These are phyloP conservation scores for Helicoverpa assulta DNA, from an alignment of 2,888 invertebrate species.

Conservation along the genomic window DNA sequence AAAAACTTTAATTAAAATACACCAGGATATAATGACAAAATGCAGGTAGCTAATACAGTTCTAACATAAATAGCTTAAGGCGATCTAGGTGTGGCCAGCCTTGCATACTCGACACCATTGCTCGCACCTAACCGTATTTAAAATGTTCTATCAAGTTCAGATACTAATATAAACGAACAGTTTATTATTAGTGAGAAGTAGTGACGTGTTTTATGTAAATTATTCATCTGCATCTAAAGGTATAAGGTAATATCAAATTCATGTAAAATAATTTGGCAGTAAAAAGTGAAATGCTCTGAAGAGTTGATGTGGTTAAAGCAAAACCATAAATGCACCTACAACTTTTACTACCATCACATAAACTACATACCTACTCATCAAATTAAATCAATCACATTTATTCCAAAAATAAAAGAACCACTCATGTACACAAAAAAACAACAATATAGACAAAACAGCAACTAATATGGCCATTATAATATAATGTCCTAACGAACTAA, in stretches of 20 bases:
- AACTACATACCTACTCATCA: background rate
- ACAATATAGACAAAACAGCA: too few species aligned
- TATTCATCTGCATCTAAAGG: background rate
- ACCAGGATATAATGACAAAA: slow-evolving; percentile 24
- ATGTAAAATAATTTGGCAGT: background rate
- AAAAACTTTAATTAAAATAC: slow-evolving; percentile 10
- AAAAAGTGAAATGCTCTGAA: background rate
- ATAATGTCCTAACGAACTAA: slow-evolving; percentile 18
- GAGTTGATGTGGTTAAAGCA: too few species aligned
- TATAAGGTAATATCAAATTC: background rate
- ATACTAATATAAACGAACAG: slow-evolving; percentile 19
- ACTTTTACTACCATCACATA: background rate
- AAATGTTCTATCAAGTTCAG: slow-evolving; percentile 53
- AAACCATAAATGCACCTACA: background rate
- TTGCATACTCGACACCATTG: slow-evolving; percentile 65
- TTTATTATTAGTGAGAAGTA: slow-evolving; percentile 20
- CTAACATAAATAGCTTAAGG: slow-evolving; percentile 70
- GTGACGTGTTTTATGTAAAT: background rate
- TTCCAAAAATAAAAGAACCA: background rate
- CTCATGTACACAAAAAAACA: slow-evolving; percentile 5
- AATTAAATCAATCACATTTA: too few species aligned
- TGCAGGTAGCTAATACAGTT: slow-evolving; percentile 59
- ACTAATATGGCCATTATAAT: slow-evolving; percentile 27
- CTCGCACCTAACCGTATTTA: slow-evolving; percentile 48
- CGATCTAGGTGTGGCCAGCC: slow-evolving; percentile 77